Evolutionary conservation across 2,888 invertebrate species (phyloP).

Genomic region (Gibbula magus): DNA sequence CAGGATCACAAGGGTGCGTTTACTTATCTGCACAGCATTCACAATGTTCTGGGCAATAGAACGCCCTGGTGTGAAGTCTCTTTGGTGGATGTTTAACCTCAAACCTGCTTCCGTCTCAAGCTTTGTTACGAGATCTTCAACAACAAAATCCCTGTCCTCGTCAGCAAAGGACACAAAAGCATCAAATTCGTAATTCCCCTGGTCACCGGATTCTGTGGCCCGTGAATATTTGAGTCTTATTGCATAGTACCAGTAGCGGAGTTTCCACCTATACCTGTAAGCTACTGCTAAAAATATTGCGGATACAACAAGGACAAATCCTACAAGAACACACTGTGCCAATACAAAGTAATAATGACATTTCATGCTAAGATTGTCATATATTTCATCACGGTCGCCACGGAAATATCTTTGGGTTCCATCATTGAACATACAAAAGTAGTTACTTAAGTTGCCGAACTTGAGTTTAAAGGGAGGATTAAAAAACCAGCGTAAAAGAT

Average conservation of each 20-base stretch:
- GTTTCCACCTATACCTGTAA: not conserved
- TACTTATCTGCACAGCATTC: conserved; percentile 55
- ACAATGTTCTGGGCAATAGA: conserved; percentile 57
- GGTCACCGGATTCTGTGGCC: not conserved
- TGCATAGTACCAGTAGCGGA: not conserved
- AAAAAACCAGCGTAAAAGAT: not conserved
- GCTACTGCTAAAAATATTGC: not conserved
- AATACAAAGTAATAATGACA: not conserved
- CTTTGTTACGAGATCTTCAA: not conserved
- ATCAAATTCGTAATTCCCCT: not conserved
- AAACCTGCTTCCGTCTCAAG: not conserved
- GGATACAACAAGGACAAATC: not conserved
- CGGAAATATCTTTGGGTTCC: not conserved
- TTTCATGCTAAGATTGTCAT: not conserved
- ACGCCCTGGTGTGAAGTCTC: conserved; percentile 39
- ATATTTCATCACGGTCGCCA: not conserved
- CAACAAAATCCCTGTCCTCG: not conserved
- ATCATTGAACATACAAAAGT: not conserved
- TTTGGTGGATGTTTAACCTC: not conserved
- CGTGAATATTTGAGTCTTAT: not conserved
- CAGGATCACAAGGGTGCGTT: conserved; percentile 53
- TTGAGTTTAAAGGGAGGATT: not conserved
- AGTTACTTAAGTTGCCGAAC: no score
- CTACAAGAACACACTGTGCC: not conserved
- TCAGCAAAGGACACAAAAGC: conserved; percentile 3